A percentile compares a stretch with the other conserved stretches of the same genome.
Conservation (phyloP, 2,888 invertebrate genomes). For the Oligia latruncula region DNA sequence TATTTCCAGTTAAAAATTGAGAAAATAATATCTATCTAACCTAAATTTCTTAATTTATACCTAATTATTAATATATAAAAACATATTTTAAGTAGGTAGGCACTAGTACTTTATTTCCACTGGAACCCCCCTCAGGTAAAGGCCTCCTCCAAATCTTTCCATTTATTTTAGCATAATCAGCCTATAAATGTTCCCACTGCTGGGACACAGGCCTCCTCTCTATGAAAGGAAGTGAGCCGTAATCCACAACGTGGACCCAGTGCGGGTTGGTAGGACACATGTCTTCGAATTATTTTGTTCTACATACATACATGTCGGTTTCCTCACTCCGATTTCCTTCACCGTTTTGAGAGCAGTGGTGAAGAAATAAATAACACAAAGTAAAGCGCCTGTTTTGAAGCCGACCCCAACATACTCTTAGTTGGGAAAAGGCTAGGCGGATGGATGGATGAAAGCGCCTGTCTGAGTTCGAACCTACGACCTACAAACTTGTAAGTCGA, state of each 20-base stretch:
- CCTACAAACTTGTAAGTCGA: not conserved
- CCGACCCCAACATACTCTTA: not conserved
- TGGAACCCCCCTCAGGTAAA: too few relatives aligned
- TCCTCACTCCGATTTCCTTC: not conserved
- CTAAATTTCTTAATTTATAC: too few relatives aligned
- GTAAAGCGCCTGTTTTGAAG: not conserved
- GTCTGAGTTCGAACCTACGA: not conserved
- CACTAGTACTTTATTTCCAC: too few relatives aligned
- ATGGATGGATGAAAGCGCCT: not conserved
- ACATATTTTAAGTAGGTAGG: too few relatives aligned
- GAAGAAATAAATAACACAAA: not conserved
- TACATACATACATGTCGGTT: not conserved
- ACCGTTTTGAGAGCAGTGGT: not conserved
- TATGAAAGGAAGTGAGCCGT: not conserved
- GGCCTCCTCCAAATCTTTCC: too few relatives aligned
- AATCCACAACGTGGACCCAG: not conserved
- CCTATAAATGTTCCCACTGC: not conserved
- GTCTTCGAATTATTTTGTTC: not conserved
- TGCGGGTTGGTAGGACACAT: not conserved
- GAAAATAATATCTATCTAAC: too few relatives aligned
- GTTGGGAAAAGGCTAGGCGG: not conserved
- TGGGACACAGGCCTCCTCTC: not conserved
- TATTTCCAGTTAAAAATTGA: too few relatives aligned
- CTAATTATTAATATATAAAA: too few relatives aligned
- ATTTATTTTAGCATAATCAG: not conserved